These are phyloP conservation scores for Drosophila erecta DNA, from an alignment of 1,140 invertebrate genomes.

Conservation along the genomic window DNA sequence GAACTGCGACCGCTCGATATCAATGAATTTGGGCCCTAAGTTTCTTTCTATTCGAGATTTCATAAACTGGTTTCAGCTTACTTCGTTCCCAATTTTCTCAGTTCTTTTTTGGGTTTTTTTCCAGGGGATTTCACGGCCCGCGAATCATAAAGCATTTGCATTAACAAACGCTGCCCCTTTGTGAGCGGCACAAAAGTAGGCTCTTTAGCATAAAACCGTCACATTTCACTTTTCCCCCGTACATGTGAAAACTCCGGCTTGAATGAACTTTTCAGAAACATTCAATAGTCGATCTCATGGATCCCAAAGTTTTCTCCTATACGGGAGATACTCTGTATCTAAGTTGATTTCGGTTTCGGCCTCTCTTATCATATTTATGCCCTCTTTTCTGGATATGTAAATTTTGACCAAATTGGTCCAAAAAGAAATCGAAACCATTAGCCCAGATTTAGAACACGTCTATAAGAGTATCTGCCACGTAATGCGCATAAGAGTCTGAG, in stretches of 20 bases:
- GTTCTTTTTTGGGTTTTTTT: slow-evolving; percentile 20
- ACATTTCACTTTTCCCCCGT: slow-evolving; percentile 69
- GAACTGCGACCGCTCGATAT: slow-evolving; percentile 15
- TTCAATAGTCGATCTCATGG: slow-evolving; percentile 8
- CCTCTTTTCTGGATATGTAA: slow-evolving; percentile 18
- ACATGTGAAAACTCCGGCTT: slow-evolving; percentile 40
- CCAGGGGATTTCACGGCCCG: slow-evolving; percentile 33
- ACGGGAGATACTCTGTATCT: slow-evolving; percentile 56
- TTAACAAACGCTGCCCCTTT: slow-evolving; percentile 60
- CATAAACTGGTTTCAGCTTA: slow-evolving; percentile 19
- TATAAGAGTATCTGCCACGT: slow-evolving; percentile 34
- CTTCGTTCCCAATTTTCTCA: slow-evolving; percentile 17
- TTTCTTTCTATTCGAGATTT: slow-evolving; percentile 18
- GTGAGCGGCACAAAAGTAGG: slow-evolving; percentile 29
- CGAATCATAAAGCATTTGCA: slow-evolving; percentile 74
- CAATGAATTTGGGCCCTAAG: slow-evolving; percentile 10
- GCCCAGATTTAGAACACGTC: slow-evolving; percentile 58
- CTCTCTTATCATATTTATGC: slow-evolving; percentile 56
- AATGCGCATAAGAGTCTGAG: slow-evolving; percentile 43
- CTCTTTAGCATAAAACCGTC: slow-evolving; percentile 68
- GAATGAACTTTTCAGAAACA: slow-evolving; percentile 34
- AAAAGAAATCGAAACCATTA: slow-evolving; percentile 62
- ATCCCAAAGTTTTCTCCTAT: slow-evolving; percentile 28
- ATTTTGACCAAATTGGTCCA: slow-evolving; percentile 14
- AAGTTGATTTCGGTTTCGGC: slow-evolving; percentile 57